These are phyloP conservation scores for Campoletis raptor DNA, from an alignment of 2,888 invertebrate species.

Conservation along the genomic window DNA sequence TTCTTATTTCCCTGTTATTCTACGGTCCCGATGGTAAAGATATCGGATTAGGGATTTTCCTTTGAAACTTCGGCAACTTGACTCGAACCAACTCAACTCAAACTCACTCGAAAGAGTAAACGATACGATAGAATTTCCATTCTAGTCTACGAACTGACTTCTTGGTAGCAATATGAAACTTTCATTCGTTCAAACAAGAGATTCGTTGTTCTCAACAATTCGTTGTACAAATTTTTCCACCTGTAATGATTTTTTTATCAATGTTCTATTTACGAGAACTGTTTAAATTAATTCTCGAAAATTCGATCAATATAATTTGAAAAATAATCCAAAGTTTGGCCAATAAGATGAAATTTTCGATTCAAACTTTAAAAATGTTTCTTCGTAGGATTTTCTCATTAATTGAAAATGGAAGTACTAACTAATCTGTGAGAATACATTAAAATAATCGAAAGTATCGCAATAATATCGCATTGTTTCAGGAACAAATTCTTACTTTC, in stretches of 20 bases:
- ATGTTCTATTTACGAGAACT: neutral
- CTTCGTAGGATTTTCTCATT: too few relatives aligned
- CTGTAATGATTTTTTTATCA: constrained; percentile 22
- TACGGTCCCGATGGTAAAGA: constrained; percentile 31
- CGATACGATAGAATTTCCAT: constrained; percentile 47
- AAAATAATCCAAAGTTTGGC: too few relatives aligned
- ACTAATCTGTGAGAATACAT: too few relatives aligned
- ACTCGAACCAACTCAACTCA: neutral
- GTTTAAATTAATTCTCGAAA: too few relatives aligned
- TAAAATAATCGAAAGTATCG: too few relatives aligned
- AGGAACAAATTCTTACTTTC: too few relatives aligned
- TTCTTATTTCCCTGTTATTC: constrained; percentile 50
- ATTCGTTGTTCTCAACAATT: constrained; percentile 47
- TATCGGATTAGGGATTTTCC: constrained; percentile 46
- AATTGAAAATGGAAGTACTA: too few relatives aligned
- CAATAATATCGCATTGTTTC: too few relatives aligned
- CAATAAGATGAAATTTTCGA: too few relatives aligned
- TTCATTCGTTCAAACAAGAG: constrained; percentile 42
- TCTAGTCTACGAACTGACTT: constrained; percentile 36
- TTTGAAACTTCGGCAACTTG: constrained; percentile 21
- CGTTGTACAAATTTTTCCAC: constrained; percentile 23
- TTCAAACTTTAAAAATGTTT: too few relatives aligned
- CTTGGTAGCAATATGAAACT: constrained; percentile 37
- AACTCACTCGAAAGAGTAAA: constrained; percentile 47
- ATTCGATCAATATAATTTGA: too few relatives aligned